phyloP scores from a whole-genome alignment of 2,113 vertebrate genomes.

The Piaya cayana region DNA sequence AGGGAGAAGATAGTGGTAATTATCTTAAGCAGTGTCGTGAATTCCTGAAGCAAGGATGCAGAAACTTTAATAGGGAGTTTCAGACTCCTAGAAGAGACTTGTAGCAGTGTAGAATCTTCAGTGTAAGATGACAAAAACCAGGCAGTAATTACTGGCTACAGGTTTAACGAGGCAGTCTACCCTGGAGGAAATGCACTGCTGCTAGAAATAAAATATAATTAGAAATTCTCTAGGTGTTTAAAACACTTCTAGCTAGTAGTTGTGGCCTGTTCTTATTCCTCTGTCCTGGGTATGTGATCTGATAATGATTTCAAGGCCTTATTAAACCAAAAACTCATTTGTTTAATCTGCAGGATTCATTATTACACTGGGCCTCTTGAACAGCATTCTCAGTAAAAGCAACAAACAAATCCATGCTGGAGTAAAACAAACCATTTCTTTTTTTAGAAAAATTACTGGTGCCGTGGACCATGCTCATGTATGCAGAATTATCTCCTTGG shows the following conservation, averaged over 20 bases:
- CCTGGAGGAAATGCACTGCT: not conserved
- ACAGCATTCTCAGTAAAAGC: not conserved
- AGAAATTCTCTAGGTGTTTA: not conserved
- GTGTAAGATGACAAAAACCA: fast-evolving
- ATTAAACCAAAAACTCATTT: not conserved
- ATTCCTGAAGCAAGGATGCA: not conserved
- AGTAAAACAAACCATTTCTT: fast-evolving
- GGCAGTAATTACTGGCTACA: not conserved
- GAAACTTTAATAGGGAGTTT: not conserved
- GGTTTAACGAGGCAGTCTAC: not conserved
- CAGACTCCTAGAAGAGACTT: not conserved
- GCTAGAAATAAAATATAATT: not conserved
- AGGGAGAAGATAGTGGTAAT: not conserved
- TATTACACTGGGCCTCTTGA: not conserved
- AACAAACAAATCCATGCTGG: not conserved
- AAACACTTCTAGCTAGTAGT: not conserved
- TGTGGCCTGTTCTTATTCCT: not conserved
- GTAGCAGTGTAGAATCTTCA: not conserved
- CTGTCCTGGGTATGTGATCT: not conserved
- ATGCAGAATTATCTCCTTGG: not conserved
- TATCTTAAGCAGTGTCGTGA: not conserved
- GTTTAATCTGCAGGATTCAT: not conserved
- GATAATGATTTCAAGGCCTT: not conserved
- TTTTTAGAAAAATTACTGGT: not conserved
- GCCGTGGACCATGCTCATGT: not conserved